Evolutionary conservation across 2,113 vertebrate genomes (phyloP).

Genomic region (Albula goreensis): DNA sequence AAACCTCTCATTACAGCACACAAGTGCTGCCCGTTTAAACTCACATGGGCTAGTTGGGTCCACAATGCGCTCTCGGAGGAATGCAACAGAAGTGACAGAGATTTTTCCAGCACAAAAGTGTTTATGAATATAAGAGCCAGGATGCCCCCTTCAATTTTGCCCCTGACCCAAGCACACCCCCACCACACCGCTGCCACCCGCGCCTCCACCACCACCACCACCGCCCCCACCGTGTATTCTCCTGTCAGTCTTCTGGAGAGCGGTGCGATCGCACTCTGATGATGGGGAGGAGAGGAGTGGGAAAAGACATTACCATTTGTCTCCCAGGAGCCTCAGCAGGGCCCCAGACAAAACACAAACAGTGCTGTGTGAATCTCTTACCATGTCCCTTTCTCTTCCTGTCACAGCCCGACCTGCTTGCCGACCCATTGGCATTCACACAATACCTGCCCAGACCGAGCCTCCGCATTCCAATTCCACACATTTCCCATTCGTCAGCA

Average conservation of each 20-base stretch:
- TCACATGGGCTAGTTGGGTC: neutral
- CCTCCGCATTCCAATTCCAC: neutral
- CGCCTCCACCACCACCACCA: too few relatives aligned
- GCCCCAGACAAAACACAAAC: neutral
- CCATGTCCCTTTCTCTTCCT: neutral
- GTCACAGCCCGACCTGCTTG: neutral
- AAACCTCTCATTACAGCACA: neutral
- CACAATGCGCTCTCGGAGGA: neutral
- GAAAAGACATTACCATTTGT: neutral
- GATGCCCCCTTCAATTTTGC: neutral
- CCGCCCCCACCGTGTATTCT: neutral
- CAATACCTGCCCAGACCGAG: neutral
- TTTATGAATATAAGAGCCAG: neutral
- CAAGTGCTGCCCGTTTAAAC: neutral
- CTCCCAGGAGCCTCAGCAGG: neutral
- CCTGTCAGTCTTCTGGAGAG: neutral
- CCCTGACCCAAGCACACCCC: too few relatives aligned
- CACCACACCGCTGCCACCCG: too few relatives aligned
- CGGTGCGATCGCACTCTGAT: neutral
- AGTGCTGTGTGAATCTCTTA: neutral
- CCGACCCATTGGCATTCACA: conserved; percentile 1
- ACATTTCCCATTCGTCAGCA: neutral
- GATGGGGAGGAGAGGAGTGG: neutral
- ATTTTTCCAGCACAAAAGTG: neutral
- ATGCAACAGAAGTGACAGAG: neutral